phyloP scores from a whole-genome alignment of 2,113 vertebrate species.

The Pseudorhombus dupliciocellatus region DNA sequence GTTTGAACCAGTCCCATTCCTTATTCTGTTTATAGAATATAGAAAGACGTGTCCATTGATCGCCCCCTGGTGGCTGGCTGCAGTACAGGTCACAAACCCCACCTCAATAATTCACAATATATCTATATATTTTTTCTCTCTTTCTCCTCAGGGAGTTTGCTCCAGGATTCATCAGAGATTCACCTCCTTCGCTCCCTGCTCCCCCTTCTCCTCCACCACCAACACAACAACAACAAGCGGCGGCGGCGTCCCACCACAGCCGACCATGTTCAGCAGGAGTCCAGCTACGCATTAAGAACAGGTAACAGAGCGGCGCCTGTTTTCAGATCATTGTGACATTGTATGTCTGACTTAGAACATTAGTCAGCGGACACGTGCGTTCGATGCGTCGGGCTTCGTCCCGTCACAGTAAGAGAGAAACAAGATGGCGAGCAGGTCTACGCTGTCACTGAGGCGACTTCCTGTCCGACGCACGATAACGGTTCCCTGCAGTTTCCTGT shows the following conservation, averaged over 20 bases:
- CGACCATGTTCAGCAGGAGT: constrained; percentile 45
- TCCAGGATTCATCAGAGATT: constrained; percentile 51
- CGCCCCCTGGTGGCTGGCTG: not conserved
- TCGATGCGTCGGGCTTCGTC: no score
- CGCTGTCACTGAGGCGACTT: not conserved
- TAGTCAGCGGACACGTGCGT: no score
- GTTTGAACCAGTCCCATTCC: no score
- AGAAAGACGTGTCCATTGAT: not conserved
- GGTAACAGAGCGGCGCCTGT: constrained; percentile 24
- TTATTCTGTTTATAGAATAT: no score
- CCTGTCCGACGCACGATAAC: not conserved
- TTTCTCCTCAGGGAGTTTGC: constrained; percentile 55
- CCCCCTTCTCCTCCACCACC: not conserved
- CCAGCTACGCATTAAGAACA: constrained; percentile 64
- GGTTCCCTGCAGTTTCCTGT: constrained; percentile 5
- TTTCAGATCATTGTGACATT: not conserved
- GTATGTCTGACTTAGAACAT: no score
- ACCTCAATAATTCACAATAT: no score
- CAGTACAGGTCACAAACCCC: not conserved
- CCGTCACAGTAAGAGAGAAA: no score
- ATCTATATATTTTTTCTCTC: not conserved
- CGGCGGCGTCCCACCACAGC: constrained; percentile 10
- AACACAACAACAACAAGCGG: constrained; percentile 3
- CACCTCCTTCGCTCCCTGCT: constrained; percentile 17
- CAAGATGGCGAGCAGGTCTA: no score